Base-by-base conservation (phyloP, 2,888 invertebrate species). In the Idaea aversata region DNA sequence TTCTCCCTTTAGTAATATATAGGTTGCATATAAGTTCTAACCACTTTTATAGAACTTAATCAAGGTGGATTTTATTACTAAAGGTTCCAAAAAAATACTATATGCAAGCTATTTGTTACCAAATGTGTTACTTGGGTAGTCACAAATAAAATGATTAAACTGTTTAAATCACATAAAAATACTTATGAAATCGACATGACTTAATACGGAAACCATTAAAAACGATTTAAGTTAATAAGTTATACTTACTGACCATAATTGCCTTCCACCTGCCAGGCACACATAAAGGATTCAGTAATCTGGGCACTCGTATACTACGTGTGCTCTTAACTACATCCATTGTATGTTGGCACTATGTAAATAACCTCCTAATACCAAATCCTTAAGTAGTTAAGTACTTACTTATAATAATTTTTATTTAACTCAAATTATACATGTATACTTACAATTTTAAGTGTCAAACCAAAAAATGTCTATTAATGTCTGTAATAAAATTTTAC, bases 201-300 rank as follows among this genome's bases (percentile, higher is more conserved):
- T 74, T 85, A 85, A 84, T 85, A 85, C 82, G 83, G 81, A 84
- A 86, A 84, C 85, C 84, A 87, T 88, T 86, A 87, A 81, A 82
- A 85, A 82, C 80, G 82, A 83, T 85, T 85, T 81, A 85, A 87
- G 84, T 88, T 87, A 88, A 87, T 88, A 88, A 88, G 87, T 65
- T 62, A 59, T 47, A 47, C 47, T 47, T 47, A 47, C 47, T 47
- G 47, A 65, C 59, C 65, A 58, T 66, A 66, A 67, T 70, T 70
- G 67, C 65, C 57, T 61, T 5, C 47, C 10, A 47, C 47, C 47
- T 47, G 61, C 61, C 64, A 65, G 65, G 34, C 13, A 47, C 47
- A 47, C 47, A 47, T 47, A 6, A 47, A 47, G 47, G 47, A 47
- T 47, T 6, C 47, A 47, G 10, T 47, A 47, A 47, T 47, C 47